phyloP scores from a whole-genome alignment of 2,113 vertebrate genomes.

The Myrmecobius fasciatus region DNA sequence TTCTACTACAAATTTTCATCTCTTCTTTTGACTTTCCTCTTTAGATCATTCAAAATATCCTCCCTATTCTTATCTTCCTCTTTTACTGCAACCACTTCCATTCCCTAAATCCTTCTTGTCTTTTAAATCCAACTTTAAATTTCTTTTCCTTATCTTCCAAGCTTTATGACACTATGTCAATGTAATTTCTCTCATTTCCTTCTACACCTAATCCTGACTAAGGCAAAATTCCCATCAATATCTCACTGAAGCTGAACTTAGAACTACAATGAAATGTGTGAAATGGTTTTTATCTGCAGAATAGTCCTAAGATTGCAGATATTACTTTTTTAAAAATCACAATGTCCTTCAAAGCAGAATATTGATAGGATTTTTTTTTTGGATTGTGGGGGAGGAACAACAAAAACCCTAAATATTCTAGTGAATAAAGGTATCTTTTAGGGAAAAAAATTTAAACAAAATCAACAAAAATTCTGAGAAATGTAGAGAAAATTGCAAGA shows the following conservation, averaged over 20 bases:
- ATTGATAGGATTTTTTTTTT: conserved; percentile 41
- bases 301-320: conserved; percentile 30
- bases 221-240: conserved; percentile 47
- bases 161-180: conserved; percentile 34
- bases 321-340: not conserved
- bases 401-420: conserved; percentile 47
- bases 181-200: conserved; percentile 18
- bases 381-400: not conserved
- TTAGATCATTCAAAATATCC: conserved; percentile 26
- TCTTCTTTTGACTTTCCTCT: not conserved
- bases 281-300: conserved; percentile 25
- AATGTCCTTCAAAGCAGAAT: conserved; percentile 42
- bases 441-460: conserved; percentile 43
- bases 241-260: conserved; percentile 32
- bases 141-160: conserved; percentile 18
- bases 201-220: conserved; percentile 39
- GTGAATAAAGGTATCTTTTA: conserved; percentile 24
- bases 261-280: not conserved
- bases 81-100: not conserved
- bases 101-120: not conserved
- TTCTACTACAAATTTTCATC: not conserved
- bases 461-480: conserved; percentile 70
- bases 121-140: not conserved
- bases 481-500: conserved; percentile 60
- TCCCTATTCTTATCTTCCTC: conserved; percentile 6